phyloP scores from a whole-genome alignment of 2,888 invertebrate genomes.

The Lomographa bimaculata region DNA sequence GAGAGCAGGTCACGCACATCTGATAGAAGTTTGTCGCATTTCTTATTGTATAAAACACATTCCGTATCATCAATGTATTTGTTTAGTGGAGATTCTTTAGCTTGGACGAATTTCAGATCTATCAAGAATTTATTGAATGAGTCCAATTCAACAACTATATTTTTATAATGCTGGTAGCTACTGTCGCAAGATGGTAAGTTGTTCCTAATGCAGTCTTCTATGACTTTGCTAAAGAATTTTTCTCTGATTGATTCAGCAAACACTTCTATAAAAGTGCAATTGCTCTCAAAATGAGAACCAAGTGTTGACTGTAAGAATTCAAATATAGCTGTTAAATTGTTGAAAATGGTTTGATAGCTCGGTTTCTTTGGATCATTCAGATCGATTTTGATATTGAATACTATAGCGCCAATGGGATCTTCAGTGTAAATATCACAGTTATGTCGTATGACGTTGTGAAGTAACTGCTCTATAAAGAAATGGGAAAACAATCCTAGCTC shows the following conservation, averaged over 20 bases:
- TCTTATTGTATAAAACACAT: slow-evolving; percentile 72
- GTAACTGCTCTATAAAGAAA: slow-evolving; percentile 67
- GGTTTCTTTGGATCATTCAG: slow-evolving; percentile 59
- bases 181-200: slow-evolving; percentile 71
- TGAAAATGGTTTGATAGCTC: slow-evolving; percentile 69
- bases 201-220: slow-evolving; percentile 70
- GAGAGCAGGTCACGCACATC: slow-evolving; percentile 61
- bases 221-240: slow-evolving; percentile 71
- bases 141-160: slow-evolving; percentile 68
- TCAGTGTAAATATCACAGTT: slow-evolving; percentile 75
- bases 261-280: slow-evolving; percentile 65
- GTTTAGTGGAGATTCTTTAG: slow-evolving; percentile 64
- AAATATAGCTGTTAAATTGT: slow-evolving; percentile 73
- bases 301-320: slow-evolving; percentile 74
- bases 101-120: slow-evolving; percentile 70
- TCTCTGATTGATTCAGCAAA: slow-evolving; percentile 64
- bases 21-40: slow-evolving; percentile 69
- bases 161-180: slow-evolving; percentile 66
- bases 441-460: slow-evolving; percentile 67
- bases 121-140: slow-evolving; percentile 73
- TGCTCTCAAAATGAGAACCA: slow-evolving; percentile 65
- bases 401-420: slow-evolving; percentile 68
- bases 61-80: slow-evolving; percentile 72
- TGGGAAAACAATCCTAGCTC: slow-evolving; percentile 71
- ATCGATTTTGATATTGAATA: slow-evolving; percentile 71